These are phyloP conservation scores for Xiphophorus birchmanni DNA, from an alignment of 2,797 vertebrate genomes.

Conservation along the genomic window DNA sequence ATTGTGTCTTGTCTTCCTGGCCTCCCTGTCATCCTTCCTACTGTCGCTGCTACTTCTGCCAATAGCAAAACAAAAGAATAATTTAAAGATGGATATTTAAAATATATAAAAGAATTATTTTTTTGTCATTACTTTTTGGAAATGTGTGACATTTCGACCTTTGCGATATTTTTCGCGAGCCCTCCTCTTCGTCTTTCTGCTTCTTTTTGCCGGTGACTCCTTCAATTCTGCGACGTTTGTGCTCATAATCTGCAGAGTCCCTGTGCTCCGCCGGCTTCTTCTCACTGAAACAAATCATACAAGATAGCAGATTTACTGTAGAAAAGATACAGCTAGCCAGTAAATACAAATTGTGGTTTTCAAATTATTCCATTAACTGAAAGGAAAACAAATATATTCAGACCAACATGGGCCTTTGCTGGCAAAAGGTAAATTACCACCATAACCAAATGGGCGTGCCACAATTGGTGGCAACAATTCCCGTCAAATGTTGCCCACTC, in stretches of 20 bases:
- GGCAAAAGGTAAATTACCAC: too few relatives aligned
- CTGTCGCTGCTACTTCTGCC: constrained; percentile 63
- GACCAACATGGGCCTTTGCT: too few relatives aligned
- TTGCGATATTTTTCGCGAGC: constrained; percentile 34
- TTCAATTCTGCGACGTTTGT: constrained; percentile 68
- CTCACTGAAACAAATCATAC: constrained; percentile 69
- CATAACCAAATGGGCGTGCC: too few relatives aligned
- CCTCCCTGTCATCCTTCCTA: constrained; percentile 77
- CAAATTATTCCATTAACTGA: not conserved
- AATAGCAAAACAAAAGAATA: constrained; percentile 25
- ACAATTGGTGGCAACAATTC: too few relatives aligned
- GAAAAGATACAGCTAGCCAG: not conserved
- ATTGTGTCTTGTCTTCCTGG: constrained; percentile 85
- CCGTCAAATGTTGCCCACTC: too few relatives aligned
- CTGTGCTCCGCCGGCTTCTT: constrained; percentile 82
- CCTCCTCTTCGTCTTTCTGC: constrained; percentile 79
- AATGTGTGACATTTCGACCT: constrained; percentile 41
- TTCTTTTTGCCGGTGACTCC: constrained; percentile 80
- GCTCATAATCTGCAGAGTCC: constrained; percentile 71
- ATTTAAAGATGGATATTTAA: not conserved
- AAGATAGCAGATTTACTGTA: not conserved
- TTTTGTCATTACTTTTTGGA: constrained; percentile 1
- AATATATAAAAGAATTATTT: too few relatives aligned
- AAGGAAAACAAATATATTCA: not conserved
- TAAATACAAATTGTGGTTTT: not conserved